phyloP scores from a whole-genome alignment of 2,113 vertebrate species.

The Seriola dumerili region DNA sequence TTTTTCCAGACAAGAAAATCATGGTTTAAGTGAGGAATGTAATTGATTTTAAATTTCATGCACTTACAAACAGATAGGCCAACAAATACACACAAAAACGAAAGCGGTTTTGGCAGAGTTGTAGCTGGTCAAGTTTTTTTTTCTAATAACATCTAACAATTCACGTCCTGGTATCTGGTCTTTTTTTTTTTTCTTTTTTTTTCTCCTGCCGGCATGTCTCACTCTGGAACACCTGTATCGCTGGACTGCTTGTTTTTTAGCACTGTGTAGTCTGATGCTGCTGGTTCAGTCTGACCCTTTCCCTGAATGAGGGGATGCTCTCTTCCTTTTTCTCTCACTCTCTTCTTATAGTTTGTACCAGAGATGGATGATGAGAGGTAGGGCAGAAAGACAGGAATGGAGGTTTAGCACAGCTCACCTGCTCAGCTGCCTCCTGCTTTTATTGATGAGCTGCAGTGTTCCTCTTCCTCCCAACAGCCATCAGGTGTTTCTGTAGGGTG shows the following conservation, averaged over 20 bases:
- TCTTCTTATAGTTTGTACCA: constrained; percentile 1
- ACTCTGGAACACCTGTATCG: constrained; percentile 7
- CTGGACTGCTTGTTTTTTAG: constrained; percentile 15
- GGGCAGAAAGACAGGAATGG: background rate
- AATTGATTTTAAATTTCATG: too few relatives aligned
- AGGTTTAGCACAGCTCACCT: constrained; percentile 22
- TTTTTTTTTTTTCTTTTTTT: background rate
- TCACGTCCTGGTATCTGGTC: background rate
- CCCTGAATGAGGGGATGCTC: too few relatives aligned
- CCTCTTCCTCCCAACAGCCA: background rate
- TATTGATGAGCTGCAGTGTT: constrained; percentile 17
- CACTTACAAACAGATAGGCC: too few relatives aligned
- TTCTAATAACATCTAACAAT: constrained; percentile 12
- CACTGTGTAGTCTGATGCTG: background rate
- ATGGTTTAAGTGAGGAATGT: too few relatives aligned
- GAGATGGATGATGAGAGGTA: constrained; percentile 14
- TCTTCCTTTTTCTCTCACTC: background rate
- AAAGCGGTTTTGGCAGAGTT: too few relatives aligned
- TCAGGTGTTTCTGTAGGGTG: background rate
- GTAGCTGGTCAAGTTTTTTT: background rate
- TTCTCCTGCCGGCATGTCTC: background rate
- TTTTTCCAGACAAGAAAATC: too few relatives aligned
- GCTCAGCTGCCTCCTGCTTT: constrained; percentile 36
- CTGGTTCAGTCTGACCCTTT: background rate
- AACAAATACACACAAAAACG: too few relatives aligned